phyloP scores from a whole-genome alignment of 2,797 vertebrate genomes.

The Iguana delicatissima region DNA sequence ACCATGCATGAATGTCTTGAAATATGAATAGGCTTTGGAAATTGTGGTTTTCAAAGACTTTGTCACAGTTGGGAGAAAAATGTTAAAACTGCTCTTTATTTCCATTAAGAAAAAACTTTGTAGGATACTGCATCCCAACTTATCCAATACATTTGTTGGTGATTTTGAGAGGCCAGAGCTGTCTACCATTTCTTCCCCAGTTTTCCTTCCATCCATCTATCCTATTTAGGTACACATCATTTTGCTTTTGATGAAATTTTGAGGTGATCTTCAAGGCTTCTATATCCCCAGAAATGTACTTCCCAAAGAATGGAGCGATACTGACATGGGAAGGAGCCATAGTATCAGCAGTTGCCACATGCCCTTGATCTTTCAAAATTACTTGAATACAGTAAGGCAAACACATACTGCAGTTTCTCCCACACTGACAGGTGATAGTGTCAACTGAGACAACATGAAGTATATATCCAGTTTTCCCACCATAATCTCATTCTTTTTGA shows the following conservation, averaged over 20 bases:
- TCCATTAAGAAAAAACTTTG: too few relatives aligned
- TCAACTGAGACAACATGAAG: not conserved
- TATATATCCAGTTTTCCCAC: not conserved
- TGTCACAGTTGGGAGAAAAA: too few relatives aligned
- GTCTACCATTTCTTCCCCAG: too few relatives aligned
- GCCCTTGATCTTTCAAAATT: not conserved
- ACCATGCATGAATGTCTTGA: too few relatives aligned
- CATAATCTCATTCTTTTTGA: too few relatives aligned
- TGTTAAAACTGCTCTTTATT: too few relatives aligned
- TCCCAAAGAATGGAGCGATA: not conserved
- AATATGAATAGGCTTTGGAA: too few relatives aligned
- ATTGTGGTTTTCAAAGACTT: too few relatives aligned
- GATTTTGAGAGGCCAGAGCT: not conserved
- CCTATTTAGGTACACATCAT: not conserved
- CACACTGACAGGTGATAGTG: too few relatives aligned
- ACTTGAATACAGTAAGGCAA: not conserved
- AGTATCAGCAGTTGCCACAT: not conserved
- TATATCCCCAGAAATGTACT: not conserved
- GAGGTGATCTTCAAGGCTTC: not conserved
- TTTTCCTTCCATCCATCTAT: not conserved
- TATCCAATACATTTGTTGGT: too few relatives aligned
- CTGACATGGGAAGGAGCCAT: not conserved
- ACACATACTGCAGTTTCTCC: not conserved
- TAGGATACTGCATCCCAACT: too few relatives aligned
- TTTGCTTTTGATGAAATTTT: not conserved